A percentile compares a stretch with the other conserved stretches of the same genome.
These are phyloP conservation scores for Psephotus haematonotus DNA, from an alignment of 2,113 vertebrate species.

Conservation along the genomic window DNA sequence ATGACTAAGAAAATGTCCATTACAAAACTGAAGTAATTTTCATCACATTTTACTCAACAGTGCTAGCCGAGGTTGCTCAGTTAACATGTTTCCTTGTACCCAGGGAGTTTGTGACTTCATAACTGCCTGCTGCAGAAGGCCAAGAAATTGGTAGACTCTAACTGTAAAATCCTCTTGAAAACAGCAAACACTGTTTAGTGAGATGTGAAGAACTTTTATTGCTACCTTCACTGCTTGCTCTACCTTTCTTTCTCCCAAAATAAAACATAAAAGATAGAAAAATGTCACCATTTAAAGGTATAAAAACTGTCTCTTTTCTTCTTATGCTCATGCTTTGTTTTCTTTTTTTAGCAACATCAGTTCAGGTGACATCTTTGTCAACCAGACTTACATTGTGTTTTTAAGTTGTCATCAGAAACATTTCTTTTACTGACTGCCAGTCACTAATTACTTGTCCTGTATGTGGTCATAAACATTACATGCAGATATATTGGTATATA, in stretches of 20 bases:
- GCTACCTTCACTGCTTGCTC: neutral
- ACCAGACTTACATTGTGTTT: neutral
- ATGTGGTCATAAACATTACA: neutral
- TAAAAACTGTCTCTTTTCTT: neutral
- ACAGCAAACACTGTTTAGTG: neutral
- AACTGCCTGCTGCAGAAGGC: neutral
- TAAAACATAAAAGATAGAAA: neutral
- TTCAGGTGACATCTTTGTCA: neutral
- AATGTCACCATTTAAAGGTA: neutral
- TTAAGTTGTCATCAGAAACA: neutral
- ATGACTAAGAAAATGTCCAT: neutral
- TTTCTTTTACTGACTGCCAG: neutral
- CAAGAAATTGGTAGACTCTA: neutral
- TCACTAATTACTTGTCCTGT: neutral
- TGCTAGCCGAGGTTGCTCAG: neutral
- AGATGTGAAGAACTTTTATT: neutral
- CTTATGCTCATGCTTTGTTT: neutral
- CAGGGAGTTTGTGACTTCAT: neutral
- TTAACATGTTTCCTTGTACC: neutral
- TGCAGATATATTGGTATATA: constrained; percentile 42
- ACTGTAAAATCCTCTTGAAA: neutral
- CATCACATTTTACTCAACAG: neutral
- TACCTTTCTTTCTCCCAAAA: neutral
- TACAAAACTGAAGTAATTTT: neutral
- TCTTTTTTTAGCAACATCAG: neutral